Evolutionary conservation across 2,113 vertebrate genomes (phyloP), one percentile per base, ranked within the genome.

Genomic region (Anguilla japonica): DNA sequence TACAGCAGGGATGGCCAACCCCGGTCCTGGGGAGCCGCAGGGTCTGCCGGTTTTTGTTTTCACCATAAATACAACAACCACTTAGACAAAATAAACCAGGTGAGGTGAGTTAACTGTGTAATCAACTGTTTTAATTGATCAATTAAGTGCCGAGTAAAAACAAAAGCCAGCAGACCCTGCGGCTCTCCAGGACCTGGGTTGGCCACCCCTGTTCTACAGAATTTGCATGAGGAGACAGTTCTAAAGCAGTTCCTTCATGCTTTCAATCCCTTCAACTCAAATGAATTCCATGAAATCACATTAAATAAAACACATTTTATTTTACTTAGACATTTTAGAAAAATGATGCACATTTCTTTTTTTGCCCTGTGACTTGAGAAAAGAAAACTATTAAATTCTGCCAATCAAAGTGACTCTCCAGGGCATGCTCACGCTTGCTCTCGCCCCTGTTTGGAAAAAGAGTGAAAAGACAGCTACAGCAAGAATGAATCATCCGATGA

Each of bases 381-480:
- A 91, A 89, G 78, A 93, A 93, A 92, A 94, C 89, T 81, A 92
- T 93, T 93, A 93, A 93, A 92, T 92, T 86, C 85, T 89, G 90
- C 89, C 90, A 90, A 94, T 94, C 93, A 93, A 89, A 92, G 87
- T 87, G 89, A 89, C 90, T 91, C 85, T 91, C 82, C 63, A 39
- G 86, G 91, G 89, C 93, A 85, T 94, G 95, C 89, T 92, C 83
- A 87, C 90, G 93, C 93, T 93, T 93, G 94, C 90, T 92, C 91
- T 87, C 57, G 91, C 88, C 92, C 83, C 88, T 88, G 89, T 89
- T 91, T 86, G 93, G 89, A 79, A 91, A 90, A 88, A 79, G 57
- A 86, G 83, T 67, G 60, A 67, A 87, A 79, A 82, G 91, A 91
- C 82, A 80, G 83, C 81, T 91, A 86, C 88, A 85, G 87, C 80